Evolutionary conservation across 2,113 vertebrate genomes (phyloP), one percentile per base, ranked within the genome.

Genomic region (Hippopotamus amphibius): DNA sequence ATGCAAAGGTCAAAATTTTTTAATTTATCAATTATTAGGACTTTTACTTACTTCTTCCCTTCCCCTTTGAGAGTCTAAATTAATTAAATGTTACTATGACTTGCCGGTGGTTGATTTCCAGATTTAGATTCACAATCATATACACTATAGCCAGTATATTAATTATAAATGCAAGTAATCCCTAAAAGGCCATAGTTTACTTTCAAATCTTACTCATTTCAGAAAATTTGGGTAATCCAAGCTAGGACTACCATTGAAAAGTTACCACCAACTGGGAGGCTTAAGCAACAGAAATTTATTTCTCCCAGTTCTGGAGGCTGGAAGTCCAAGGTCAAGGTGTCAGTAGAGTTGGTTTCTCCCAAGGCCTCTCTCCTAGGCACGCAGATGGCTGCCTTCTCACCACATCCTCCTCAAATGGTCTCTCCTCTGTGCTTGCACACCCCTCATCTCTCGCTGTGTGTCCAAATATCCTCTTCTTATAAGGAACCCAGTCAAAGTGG

Each of bases 131-230:
- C 50, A 88, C 22, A 92, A 59, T 74, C 50, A 41, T 33, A 7
- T n/a, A 81, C 4, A 76, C 0, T 11, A 50, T 48, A 88, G 16
- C 37, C 85, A 83, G 55, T 53, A 53, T 86, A 76, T 72, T 94
- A 77, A 88, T 89, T 92, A 89, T n/a, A 50, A 97, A 57, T 93
- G 30, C 53, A 85, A 93, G 59, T 26, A 69, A 68, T 53, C 33
- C 50, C 41, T 88, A 37, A 76, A 9, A 65, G 26, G 6, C 33
- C 24, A 33, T 17, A 41, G 6, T 82, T 85, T 87, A 68, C n/a
- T 69, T 46, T 77, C 50, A 96, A 50, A 91, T 24, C 30, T 85
- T 86, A 97, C n/a, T 41, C 26, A 59, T 88, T 93, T 84, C 82
- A 89, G n/a, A 43, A 95, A 80, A 57, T 63, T 3, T 90, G 50